Percentiles rank a stretch among this genome's conserved stretches.
These are phyloP conservation scores for Ophthalmolycus amberensis DNA, from an alignment of 2,113 vertebrate genomes.

Conservation along the genomic window DNA sequence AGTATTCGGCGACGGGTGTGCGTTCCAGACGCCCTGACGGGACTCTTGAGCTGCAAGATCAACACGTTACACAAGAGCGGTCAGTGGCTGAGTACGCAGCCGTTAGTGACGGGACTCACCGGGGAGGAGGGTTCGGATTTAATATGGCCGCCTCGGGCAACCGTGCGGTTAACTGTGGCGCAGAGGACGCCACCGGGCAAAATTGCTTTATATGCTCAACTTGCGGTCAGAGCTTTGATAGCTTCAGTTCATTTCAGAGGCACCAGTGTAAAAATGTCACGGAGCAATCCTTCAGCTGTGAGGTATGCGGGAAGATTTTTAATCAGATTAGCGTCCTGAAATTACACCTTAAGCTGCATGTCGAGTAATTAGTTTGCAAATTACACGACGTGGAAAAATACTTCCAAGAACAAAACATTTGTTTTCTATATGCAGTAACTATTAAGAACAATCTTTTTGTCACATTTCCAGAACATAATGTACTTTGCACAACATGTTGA, in stretches of 20 bases:
- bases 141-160: not conserved
- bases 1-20: conserved; percentile 12
- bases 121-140: conserved; percentile 40
- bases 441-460: not conserved
- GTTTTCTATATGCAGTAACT: not conserved
- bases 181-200: not conserved
- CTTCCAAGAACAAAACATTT: not conserved
- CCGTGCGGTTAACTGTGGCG: not conserved
- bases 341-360: conserved; percentile 65
- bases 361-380: not conserved
- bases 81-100: conserved; percentile 19
- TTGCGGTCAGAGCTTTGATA: conserved; percentile 74
- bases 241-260: conserved; percentile 66
- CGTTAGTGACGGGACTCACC: not conserved
- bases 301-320: conserved; percentile 58
- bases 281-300: conserved; percentile 58
- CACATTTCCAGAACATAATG: not conserved
- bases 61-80: not conserved
- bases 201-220: conserved; percentile 73
- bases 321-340: conserved; percentile 69
- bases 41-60: conserved; percentile 26
- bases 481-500: conserved; percentile 11
- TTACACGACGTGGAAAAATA: not conserved
- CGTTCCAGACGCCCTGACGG: conserved; percentile 14
- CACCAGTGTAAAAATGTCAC: conserved; percentile 62